phyloP scores from a whole-genome alignment of 2,888 invertebrate species.

The Caenorhabditis drosophilae region DNA sequence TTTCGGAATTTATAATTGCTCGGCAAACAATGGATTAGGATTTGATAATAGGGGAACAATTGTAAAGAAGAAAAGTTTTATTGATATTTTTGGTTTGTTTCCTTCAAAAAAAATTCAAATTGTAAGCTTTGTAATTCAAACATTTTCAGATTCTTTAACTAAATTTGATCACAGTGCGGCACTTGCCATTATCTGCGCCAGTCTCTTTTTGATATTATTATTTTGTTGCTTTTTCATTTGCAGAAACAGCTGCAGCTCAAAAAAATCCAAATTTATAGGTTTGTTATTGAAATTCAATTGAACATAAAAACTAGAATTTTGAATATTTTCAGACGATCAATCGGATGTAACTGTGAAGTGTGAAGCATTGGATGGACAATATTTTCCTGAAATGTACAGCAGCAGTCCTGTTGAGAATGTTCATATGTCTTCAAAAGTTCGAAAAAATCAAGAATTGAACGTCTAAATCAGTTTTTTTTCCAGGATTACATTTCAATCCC shows the following conservation, averaged over 20 bases:
- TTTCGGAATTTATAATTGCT: conserved; percentile 68
- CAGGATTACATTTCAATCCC: conserved; percentile 68
- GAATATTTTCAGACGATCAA: conserved; percentile 53
- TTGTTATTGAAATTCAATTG: neutral
- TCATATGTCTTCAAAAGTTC: conserved; percentile 52
- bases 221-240: conserved; percentile 43
- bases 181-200: conserved; percentile 30
- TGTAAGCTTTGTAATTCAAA: neutral
- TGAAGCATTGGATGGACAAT: conserved; percentile 66
- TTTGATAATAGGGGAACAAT: conserved; percentile 33
- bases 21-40: conserved; percentile 66
- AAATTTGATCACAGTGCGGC: conserved; percentile 32
- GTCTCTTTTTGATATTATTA: conserved; percentile 29
- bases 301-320: neutral
- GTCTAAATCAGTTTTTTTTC: too few relatives aligned
- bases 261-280: conserved; percentile 50
- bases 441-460: too few relatives aligned
- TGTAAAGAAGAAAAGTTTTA: conserved; percentile 36
- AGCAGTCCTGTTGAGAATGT: conserved; percentile 53
- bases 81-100: conserved; percentile 41
- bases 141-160: conserved; percentile 26
- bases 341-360: conserved; percentile 67
- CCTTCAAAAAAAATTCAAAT: neutral
- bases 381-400: conserved; percentile 64
- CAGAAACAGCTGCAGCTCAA: conserved; percentile 28